A percentile compares a stretch with the other conserved stretches of the same genome.
These are phyloP conservation scores for Hoplostethus atlanticus DNA, from an alignment of 2,797 vertebrate species.

Conservation along the genomic window DNA sequence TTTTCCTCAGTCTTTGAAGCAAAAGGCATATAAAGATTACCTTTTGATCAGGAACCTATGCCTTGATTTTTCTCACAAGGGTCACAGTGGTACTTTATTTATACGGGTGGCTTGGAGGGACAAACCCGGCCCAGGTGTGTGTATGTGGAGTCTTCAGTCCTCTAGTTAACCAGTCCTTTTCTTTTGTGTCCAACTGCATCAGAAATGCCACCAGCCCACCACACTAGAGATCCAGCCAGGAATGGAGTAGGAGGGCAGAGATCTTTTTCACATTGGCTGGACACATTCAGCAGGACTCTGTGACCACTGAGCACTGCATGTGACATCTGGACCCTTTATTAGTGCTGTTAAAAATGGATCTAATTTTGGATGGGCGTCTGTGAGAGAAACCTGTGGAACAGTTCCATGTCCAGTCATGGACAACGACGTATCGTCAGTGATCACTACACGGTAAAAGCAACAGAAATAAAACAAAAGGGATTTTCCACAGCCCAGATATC, in stretches of 20 bases:
- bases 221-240: background rate
- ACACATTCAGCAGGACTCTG: constrained; percentile 61
- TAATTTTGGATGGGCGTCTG: constrained; percentile 4
- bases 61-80: background rate
- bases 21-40: background rate
- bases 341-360: background rate
- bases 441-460: constrained; percentile 8
- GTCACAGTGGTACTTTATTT: background rate
- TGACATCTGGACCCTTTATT: constrained; percentile 42
- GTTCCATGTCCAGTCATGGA: constrained; percentile 31
- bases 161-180: background rate
- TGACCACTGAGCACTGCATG: constrained; percentile 38
- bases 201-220: constrained; percentile 1
- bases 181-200: background rate
- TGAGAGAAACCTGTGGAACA: constrained; percentile 28
- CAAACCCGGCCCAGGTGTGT: background rate
- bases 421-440: constrained; percentile 8
- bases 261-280: constrained; percentile 43
- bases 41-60: background rate
- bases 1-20: background rate
- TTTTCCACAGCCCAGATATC: constrained; percentile 29
- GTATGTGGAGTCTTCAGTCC: no score
- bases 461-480: constrained; percentile 3
- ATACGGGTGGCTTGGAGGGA: background rate
- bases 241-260: background rate